Base-by-base conservation (phyloP, 2,797 vertebrate species). In the Gobionotothen gibberifrons region DNA sequence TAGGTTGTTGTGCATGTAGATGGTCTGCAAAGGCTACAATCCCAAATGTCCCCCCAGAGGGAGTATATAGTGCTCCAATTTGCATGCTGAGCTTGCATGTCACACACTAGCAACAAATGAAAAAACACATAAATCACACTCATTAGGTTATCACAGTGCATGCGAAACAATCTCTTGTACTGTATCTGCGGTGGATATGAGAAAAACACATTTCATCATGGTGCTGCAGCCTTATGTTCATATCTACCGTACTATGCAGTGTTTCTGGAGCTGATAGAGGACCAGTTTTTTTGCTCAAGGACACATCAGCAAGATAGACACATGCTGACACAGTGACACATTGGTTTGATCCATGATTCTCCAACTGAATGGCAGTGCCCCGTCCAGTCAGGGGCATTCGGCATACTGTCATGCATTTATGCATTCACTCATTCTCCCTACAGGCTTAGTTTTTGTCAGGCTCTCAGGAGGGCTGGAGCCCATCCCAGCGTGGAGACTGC, bases 251-350 rank as follows among this genome's bases (percentile, higher is more conserved):
- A 9, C 22, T 39, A 9, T 44, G 49, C 53, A 51, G 61, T 57
- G 36, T 68, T 55, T 58, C 49, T 71, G 65, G 72, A 64, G 69
- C 40, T 29, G 47, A 19, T 26, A 14, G 48, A 77, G 51, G 65
- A 58, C 64, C 44, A 69, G 42, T 48, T 17, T 39, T 39, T 61
- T 60, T 80, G 62, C 72, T 85, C 72, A 83, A 80, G 70, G 74
- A 85, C 69, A 54, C 75, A 56, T 82, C 62, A 70, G 80, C 59
- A 48, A 40, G 48, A 21, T 57, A 39, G 62, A 72, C 64, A 63
- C 14, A 74, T 61, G 78, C 78, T 81, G 76, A 75, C 69, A 76
- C 63, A 8, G 74, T 81, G 76, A 75, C 72, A 76, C 63, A 6
- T 29, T 22, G 46, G 54, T 74, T 76, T 79, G 66, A 82, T 66